Conservation (phyloP, 2,888 invertebrate species). For the Harpalus rufipes region DNA sequence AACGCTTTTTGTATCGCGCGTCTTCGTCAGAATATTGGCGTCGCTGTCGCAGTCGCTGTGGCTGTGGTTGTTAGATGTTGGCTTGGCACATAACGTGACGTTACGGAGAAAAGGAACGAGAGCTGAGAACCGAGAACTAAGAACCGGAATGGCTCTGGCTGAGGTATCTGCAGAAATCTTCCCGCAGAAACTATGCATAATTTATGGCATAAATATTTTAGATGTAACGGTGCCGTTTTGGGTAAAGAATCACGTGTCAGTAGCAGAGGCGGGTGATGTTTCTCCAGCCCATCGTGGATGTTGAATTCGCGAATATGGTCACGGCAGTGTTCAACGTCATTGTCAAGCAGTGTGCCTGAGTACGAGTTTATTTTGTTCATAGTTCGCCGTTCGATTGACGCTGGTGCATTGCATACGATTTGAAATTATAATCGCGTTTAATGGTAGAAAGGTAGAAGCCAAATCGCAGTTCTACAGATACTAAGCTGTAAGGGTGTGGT, state of each 20-base stretch:
- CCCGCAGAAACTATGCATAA: slow-evolving; percentile 66
- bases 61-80: slow-evolving; percentile 18
- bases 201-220: slow-evolving; percentile 67
- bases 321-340: slow-evolving; percentile 39
- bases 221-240: slow-evolving; percentile 65
- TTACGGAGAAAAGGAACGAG: slow-evolving; percentile 4
- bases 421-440: slow-evolving; percentile 62
- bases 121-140: neutral
- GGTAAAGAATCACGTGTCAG: slow-evolving; percentile 67
- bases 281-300: slow-evolving; percentile 46
- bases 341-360: slow-evolving; percentile 48
- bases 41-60: slow-evolving; percentile 5
- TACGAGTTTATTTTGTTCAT: slow-evolving; percentile 60
- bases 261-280: slow-evolving; percentile 62
- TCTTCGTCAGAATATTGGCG: slow-evolving; percentile 67
- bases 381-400: slow-evolving; percentile 29
- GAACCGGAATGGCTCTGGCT: slow-evolving; percentile 38
- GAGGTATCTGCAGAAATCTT: slow-evolving; percentile 64
- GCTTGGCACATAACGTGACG: slow-evolving; percentile 29
- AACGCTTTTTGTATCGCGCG: slow-evolving; percentile 70
- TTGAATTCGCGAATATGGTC: slow-evolving; percentile 9
- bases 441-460: slow-evolving; percentile 17
- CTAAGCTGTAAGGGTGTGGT: no score
- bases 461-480: neutral
- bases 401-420: slow-evolving; percentile 39